Evolutionary conservation across 2,113 vertebrate species (phyloP).

Genomic region (Hiodon tergisus): DNA sequence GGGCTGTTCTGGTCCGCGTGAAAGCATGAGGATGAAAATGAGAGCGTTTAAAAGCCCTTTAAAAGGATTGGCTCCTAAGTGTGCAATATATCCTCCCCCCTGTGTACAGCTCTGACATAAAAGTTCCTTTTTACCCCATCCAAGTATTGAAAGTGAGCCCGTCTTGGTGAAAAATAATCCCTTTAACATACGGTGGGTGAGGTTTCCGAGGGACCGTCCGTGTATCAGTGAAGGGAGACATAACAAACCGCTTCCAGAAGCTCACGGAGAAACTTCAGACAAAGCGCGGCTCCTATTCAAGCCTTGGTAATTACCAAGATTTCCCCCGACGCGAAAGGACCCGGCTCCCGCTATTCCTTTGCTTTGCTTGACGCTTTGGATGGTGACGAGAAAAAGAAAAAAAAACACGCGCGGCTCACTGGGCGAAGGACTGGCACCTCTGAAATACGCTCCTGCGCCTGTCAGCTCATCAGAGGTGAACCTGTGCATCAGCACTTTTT

Average conservation of each 20-base stretch:
- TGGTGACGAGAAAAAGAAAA: too few species aligned
- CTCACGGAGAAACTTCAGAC: not conserved
- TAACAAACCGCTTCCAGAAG: conserved; percentile 7
- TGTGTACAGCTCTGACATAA: conserved; percentile 19
- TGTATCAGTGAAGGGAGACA: not conserved
- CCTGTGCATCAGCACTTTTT: too few species aligned
- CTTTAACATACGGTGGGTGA: conserved; percentile 16
- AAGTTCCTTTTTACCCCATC: conserved; percentile 20
- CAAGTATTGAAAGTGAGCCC: conserved; percentile 20
- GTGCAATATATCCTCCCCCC: conserved; percentile 7
- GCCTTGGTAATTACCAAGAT: not conserved
- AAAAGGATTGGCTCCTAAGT: conserved; percentile 26
- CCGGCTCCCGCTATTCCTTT: not conserved
- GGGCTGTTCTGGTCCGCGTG: not conserved
- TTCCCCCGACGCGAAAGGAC: not conserved
- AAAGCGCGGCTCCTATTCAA: not conserved
- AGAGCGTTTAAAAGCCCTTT: conserved; percentile 17
- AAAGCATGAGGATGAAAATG: conserved; percentile 8
- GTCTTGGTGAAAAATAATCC: conserved; percentile 24
- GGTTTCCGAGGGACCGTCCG: conserved; percentile 12
- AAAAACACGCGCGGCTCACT: not conserved
- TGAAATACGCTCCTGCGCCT: not conserved
- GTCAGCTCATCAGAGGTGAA: not conserved
- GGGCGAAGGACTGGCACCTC: not conserved
- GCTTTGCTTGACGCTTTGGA: too few species aligned